Percentiles rank a stretch among this genome's conserved stretches.
phyloP scores from a whole-genome alignment of 2,888 invertebrate genomes.

The Athetis lepigone region DNA sequence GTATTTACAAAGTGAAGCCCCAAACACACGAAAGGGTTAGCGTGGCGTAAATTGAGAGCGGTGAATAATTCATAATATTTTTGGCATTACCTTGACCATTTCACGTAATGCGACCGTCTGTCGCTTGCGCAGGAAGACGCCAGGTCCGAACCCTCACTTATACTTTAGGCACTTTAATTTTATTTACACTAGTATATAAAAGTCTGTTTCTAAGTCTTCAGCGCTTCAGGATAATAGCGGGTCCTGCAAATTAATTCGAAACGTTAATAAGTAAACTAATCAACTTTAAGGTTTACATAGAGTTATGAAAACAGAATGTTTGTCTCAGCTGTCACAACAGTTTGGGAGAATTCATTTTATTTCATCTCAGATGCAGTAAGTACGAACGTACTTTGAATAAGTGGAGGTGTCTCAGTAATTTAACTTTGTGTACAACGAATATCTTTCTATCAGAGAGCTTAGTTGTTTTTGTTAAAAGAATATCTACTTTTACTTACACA shows the following conservation, averaged over 20 bases:
- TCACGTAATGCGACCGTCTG: conserved; percentile 85
- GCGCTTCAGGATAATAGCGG: conserved; percentile 86
- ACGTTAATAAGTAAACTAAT: conserved; percentile 70
- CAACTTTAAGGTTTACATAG: conserved; percentile 59
- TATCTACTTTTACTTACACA: conserved; percentile 8
- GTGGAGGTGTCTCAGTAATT: conserved; percentile 28
- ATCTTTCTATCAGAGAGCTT: conserved; percentile 11
- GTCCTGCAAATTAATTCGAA: conserved; percentile 85
- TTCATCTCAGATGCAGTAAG: conserved; percentile 53
- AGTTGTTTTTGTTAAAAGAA: conserved; percentile 16
- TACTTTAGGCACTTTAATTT: conserved; percentile 78
- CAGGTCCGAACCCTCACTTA: conserved; percentile 75
- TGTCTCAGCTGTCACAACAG: conserved; percentile 58
- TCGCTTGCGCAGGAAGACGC: conserved; percentile 75
- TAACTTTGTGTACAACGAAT: conserved; percentile 38
- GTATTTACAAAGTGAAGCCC: conserved; percentile 87
- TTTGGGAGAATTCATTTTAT: conserved; percentile 50
- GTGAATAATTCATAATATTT: conserved; percentile 86
- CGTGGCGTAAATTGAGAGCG: conserved; percentile 82
- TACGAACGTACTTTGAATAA: conserved; percentile 49
- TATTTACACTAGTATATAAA: conserved; percentile 75
- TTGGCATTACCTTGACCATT: conserved; percentile 89
- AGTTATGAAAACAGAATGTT: conserved; percentile 55
- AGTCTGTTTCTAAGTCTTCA: conserved; percentile 82
- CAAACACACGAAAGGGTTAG: conserved; percentile 87